Base-by-base conservation (phyloP, 2,888 invertebrate genomes). In the Ernsta delagoae region DNA sequence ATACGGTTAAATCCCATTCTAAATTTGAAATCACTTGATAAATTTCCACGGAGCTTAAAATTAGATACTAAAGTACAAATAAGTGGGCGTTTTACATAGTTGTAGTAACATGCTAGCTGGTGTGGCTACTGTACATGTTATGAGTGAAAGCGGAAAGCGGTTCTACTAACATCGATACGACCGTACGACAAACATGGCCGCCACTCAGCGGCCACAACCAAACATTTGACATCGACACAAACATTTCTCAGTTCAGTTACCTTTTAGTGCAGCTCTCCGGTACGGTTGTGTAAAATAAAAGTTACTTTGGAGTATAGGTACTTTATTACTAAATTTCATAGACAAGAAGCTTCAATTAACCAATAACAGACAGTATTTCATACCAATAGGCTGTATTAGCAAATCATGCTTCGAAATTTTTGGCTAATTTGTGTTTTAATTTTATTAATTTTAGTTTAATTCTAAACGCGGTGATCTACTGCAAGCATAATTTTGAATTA, bases 301-400 rank as follows among this genome's bases (percentile, higher is more conserved):
- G 87, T 89, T 86, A 92, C 89, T 91, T 90, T 91, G 90, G 93
- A 92, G 86, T 92, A 93, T 83, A 92, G 87, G 89, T 90, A 92
- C 87, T 92, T 93, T 92, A 93, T 92, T 93, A 92, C 90, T 92
- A 92, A 86, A 80, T 75, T 90, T 86, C 45, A 82, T 85, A 77
- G 85, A 88, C 87, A 89, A 87, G 83, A 90, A 91, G 92, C 91
- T 85, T 85, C 83, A 78, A 74, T 72, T 80, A 80, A 80, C 75
- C 77, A 79, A 76, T 77, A 79, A 80, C 74, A 80, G 66, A 75
- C 59, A 69, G 63, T 69, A 69, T 63, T 69, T 69, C 41, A 77
- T 75, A 76, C 74, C 73, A 74, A 71, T 70, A 70, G 71, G 70
- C 64, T 70, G 74, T 77, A 79, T 81, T 77, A 80, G 80, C 75